Evolutionary conservation across 2,113 vertebrate genomes (phyloP).

Genomic region (Labeo rohita): DNA sequence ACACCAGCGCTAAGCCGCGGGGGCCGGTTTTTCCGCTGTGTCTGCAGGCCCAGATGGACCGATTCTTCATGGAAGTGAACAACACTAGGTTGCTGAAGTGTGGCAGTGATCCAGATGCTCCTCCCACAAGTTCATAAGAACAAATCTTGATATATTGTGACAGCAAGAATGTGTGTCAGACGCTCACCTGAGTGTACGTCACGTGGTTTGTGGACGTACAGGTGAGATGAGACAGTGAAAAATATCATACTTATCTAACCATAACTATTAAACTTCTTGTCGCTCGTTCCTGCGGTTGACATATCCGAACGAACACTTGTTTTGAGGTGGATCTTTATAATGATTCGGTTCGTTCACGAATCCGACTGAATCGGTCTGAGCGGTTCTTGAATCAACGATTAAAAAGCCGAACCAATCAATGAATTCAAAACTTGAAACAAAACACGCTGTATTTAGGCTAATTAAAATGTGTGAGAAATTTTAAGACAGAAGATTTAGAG

Average conservation of each 20-base stretch:
- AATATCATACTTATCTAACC: background rate
- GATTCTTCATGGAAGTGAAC: background rate
- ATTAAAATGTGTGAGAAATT: background rate
- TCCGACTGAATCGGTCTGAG: background rate
- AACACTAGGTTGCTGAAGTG: constrained; percentile 4
- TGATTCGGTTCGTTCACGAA: background rate
- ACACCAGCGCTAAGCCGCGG: background rate
- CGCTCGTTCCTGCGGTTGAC: background rate
- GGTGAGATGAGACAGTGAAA: background rate
- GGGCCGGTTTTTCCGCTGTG: background rate
- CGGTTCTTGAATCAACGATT: too few species aligned
- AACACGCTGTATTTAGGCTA: background rate
- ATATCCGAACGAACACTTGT: background rate
- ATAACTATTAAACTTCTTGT: background rate
- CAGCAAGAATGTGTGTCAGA: constrained; percentile 30
- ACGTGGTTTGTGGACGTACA: constrained; percentile 13
- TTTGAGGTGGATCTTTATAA: background rate
- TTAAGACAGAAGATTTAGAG: background rate
- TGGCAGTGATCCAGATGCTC: background rate
- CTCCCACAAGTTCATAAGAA: constrained; percentile 16
- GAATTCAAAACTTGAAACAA: too few species aligned
- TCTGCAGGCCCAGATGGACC: background rate
- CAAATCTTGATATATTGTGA: constrained; percentile 21
- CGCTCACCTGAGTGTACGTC: constrained; percentile 44
- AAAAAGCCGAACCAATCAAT: too few species aligned